Percentiles rank a stretch among this genome's conserved stretches.
Conservation (phyloP, 2,797 vertebrate species). For the Rhabdomys pumilio region DNA sequence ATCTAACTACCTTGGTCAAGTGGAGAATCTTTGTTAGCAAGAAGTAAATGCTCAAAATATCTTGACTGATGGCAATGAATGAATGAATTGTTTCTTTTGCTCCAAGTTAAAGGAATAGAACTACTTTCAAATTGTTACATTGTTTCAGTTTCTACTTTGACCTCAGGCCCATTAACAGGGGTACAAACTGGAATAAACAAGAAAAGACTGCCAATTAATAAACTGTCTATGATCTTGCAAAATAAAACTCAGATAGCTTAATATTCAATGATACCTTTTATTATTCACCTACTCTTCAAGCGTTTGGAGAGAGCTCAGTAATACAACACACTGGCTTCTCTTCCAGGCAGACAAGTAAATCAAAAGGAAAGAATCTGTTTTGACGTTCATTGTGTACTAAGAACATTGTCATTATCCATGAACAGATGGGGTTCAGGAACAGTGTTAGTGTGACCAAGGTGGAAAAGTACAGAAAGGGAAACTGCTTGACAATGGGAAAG, state of each 20-base stretch:
- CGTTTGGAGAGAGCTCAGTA: constrained; percentile 4
- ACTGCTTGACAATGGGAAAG: constrained; percentile 58
- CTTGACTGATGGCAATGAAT: neutral
- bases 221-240: constrained; percentile 5
- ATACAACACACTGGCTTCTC: neutral
- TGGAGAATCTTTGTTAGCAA: neutral
- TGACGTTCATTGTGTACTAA: constrained; percentile 51
- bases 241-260: neutral
- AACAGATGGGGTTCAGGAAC: constrained; percentile 38
- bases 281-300: constrained; percentile 38
- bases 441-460: constrained; percentile 61
- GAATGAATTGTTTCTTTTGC: constrained; percentile 30
- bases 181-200: neutral
- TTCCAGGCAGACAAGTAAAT: constrained; percentile 7
- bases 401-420: constrained; percentile 57
- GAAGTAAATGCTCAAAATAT: neutral
- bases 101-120: constrained; percentile 35
- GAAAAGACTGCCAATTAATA: neutral
- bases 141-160: constrained; percentile 35
- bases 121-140: constrained; percentile 32
- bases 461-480: constrained; percentile 38
- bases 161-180: neutral
- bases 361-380: neutral
- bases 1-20: neutral
- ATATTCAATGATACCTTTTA: neutral